Evolutionary conservation across 2,113 vertebrate species (phyloP).

Genomic region (Echinops telfairi): DNA sequence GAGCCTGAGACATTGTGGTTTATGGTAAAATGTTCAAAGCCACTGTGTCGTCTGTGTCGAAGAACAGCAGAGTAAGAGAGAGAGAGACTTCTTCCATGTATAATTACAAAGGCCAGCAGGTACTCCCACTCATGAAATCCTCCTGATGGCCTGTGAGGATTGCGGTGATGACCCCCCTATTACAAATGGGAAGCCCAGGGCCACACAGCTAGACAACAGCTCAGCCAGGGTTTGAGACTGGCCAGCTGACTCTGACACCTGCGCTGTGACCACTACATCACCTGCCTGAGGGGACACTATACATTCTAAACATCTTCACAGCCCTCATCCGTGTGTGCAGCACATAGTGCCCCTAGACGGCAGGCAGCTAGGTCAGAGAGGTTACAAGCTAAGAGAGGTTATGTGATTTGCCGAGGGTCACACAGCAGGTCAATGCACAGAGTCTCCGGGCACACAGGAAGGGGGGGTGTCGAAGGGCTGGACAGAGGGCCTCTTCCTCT

Average conservation of each 20-base stretch:
- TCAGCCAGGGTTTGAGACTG: neutral
- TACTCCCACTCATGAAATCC: neutral
- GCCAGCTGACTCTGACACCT: neutral
- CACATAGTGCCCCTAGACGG: neutral
- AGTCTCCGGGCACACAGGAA: neutral
- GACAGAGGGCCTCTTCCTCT: neutral
- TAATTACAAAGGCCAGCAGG: neutral
- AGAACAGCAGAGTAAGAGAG: neutral
- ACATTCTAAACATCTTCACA: neutral
- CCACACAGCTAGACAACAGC: constrained; percentile 7
- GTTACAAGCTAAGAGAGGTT: neutral
- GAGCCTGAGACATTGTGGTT: neutral
- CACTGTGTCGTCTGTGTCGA: neutral
- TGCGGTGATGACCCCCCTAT: neutral
- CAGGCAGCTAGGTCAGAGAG: neutral
- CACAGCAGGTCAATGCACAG: neutral
- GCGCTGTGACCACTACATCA: neutral
- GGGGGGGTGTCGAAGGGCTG: neutral
- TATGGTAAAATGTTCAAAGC: neutral
- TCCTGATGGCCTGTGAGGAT: neutral
- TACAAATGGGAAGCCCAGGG: neutral
- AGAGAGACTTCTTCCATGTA: neutral
- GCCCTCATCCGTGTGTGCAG: neutral
- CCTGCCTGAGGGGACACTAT: neutral
- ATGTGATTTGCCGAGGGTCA: neutral